These are phyloP conservation scores for Acanthacorydalis orientalis DNA, from an alignment of 2,888 invertebrate genomes.

Conservation along the genomic window DNA sequence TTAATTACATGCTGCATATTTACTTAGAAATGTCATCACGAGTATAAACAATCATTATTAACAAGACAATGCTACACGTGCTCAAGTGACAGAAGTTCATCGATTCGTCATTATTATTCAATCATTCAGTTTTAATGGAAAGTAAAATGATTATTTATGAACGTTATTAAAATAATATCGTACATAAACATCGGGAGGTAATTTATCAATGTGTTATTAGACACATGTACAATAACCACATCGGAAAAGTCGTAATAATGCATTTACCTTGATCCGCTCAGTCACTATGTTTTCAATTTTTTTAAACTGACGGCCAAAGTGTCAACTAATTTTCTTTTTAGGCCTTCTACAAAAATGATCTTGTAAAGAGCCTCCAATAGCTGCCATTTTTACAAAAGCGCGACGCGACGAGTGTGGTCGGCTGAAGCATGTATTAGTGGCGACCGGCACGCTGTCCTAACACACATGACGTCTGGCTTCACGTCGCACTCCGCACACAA, in stretches of 20 bases:
- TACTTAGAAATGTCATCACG: too few species aligned
- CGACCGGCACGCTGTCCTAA: constrained; percentile 17
- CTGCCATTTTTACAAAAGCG: constrained; percentile 32
- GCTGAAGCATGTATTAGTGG: constrained; percentile 22
- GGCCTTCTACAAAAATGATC: constrained; percentile 32
- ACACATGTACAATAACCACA: too few species aligned
- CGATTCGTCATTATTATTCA: too few species aligned
- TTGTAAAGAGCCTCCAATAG: constrained; percentile 27
- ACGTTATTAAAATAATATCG: too few species aligned
- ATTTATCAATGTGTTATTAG: too few species aligned
- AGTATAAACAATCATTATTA: too few species aligned
- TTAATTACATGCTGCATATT: too few species aligned
- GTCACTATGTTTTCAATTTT: constrained; percentile 22
- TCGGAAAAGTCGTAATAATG: not conserved
- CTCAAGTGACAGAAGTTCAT: too few species aligned
- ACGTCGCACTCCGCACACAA: constrained; percentile 21
- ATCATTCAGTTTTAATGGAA: too few species aligned
- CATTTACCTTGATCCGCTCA: constrained; percentile 25
- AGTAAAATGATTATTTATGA: too few species aligned
- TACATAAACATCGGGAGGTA: too few species aligned
- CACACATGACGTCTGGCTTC: constrained; percentile 26
- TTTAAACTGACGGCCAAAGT: constrained; percentile 25
- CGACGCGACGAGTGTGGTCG: constrained; percentile 23
- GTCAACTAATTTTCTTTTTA: constrained; percentile 39
- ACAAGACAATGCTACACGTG: too few species aligned